These are phyloP conservation scores for Drosophila tani DNA, from an alignment of 1,140 invertebrate species.

Conservation along the genomic window DNA sequence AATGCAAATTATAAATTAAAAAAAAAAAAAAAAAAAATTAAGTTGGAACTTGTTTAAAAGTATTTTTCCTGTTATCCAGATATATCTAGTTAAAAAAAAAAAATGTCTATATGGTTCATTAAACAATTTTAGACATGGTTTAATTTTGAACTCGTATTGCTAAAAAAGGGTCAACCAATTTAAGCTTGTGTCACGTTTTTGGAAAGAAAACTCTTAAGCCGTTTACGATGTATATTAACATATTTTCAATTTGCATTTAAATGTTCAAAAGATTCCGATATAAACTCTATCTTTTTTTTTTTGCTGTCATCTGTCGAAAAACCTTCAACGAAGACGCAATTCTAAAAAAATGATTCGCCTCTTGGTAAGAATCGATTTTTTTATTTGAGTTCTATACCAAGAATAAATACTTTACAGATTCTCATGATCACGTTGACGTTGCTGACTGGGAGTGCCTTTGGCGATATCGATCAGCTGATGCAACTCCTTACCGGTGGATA, in stretches of 20 bases:
- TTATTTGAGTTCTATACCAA: not conserved
- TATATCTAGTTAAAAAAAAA: not conserved
- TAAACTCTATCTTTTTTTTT: not conserved
- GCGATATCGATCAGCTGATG: constrained; percentile 9
- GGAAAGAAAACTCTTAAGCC: not conserved
- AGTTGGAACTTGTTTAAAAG: too few species aligned
- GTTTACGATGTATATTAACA: constrained; percentile 24
- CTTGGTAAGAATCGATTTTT: constrained; percentile 18
- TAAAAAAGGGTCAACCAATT: not conserved
- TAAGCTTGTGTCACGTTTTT: not conserved
- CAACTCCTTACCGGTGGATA: not conserved
- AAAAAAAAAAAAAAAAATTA: too few species aligned
- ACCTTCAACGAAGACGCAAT: not conserved
- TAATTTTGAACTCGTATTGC: not conserved
- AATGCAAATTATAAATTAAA: too few species aligned
- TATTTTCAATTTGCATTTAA: constrained; percentile 40
- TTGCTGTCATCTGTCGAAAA: not conserved
- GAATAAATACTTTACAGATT: constrained; percentile 19
- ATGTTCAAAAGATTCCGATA: constrained; percentile 30
- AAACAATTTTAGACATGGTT: not conserved
- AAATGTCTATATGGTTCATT: not conserved
- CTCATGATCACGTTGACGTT: constrained; percentile 25
- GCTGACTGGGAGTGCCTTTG: constrained; percentile 19
- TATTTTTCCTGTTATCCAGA: too few species aligned
- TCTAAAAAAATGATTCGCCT: constrained; percentile 36